These are phyloP conservation scores for Gastrophysa polygoni DNA, from an alignment of 2,888 invertebrate species.

Conservation along the genomic window DNA sequence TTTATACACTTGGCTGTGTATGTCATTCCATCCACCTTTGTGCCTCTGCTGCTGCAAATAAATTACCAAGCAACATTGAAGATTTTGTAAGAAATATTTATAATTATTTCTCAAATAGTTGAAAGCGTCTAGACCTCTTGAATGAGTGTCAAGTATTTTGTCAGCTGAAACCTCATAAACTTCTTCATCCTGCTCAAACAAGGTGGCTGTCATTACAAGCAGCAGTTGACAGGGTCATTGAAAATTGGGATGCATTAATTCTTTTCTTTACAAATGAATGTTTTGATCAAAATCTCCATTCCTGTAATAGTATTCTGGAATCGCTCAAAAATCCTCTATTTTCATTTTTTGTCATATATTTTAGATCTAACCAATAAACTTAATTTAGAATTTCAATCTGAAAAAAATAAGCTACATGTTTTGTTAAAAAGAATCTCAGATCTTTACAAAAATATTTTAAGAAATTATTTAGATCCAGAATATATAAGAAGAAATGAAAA, in stretches of 20 bases:
- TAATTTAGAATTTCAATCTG: conserved; percentile 12
- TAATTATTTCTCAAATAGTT: conserved; percentile 23
- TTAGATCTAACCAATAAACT: conserved; percentile 9
- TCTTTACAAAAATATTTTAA: conserved; percentile 9
- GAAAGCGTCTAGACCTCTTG: conserved; percentile 7
- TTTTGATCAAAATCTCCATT: conserved; percentile 7
- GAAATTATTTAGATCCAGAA: conserved; percentile 14
- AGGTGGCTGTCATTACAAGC: conserved; percentile 25
- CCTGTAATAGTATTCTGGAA: conserved; percentile 7
- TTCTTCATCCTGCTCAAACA: conserved; percentile 18
- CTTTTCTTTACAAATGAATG: conserved; percentile 14
- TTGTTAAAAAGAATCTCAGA: background rate
- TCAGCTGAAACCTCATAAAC: conserved; percentile 19
- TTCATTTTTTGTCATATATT: conserved; percentile 12
- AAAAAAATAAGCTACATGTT: conserved; percentile 13
- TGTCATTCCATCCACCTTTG: conserved; percentile 25
- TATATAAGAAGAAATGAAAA: background rate
- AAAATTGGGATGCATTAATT: conserved; percentile 9
- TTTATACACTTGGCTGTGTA: conserved; percentile 21
- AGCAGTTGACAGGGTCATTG: conserved; percentile 18
- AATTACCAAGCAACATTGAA: conserved; percentile 22
- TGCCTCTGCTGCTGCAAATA: conserved; percentile 20
- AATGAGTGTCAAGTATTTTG: conserved; percentile 21
- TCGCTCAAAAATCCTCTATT: conserved; percentile 13
- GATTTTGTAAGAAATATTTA: conserved; percentile 20